Evolutionary conservation across 2,797 vertebrate species (phyloP).

Genomic region (Tangara arthus): DNA sequence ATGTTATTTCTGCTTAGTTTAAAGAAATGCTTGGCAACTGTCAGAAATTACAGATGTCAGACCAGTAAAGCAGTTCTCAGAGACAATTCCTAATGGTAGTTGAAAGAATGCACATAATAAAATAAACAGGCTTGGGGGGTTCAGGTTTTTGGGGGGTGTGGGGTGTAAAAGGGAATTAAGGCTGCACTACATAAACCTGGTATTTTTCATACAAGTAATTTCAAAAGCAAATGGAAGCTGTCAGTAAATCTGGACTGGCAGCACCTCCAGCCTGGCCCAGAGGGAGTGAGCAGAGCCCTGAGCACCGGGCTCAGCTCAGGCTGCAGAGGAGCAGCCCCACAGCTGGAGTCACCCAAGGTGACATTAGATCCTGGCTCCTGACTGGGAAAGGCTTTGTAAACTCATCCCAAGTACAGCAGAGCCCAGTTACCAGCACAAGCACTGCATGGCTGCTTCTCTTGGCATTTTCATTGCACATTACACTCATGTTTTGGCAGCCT

Average conservation of each 20-base stretch:
- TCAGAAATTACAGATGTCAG: background rate
- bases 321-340: background rate
- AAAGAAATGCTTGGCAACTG: background rate
- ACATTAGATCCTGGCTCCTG: background rate
- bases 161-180: background rate
- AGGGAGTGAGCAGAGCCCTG: background rate
- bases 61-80: background rate
- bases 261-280: background rate
- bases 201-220: background rate
- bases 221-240: background rate
- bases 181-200: background rate
- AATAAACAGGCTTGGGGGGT: background rate
- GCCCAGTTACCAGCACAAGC: background rate
- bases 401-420: background rate
- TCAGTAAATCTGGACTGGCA: background rate
- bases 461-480: background rate
- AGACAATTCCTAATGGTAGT: background rate
- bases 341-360: background rate
- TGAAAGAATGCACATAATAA: background rate
- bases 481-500: background rate
- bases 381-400: background rate
- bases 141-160: fast-evolving
- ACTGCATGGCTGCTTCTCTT: background rate
- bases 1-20: background rate
- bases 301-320: background rate